phyloP scores from a whole-genome alignment of 2,113 vertebrate genomes.

The Taurulus bubalis region DNA sequence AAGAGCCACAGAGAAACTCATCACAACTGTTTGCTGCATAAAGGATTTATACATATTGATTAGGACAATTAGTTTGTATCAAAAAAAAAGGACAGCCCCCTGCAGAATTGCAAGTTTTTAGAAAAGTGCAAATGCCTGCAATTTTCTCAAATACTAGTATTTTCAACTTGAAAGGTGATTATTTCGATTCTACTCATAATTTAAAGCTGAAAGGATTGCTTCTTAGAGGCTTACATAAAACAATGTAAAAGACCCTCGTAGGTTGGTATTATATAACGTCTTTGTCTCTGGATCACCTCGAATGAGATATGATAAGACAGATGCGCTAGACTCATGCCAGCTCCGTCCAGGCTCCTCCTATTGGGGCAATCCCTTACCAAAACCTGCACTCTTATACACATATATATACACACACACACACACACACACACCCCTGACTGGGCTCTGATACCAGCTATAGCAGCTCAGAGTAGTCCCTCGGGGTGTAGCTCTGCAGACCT shows the following conservation, averaged over 20 bases:
- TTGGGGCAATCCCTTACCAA: conserved; percentile 9
- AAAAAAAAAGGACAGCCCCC: neutral
- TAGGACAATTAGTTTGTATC: neutral
- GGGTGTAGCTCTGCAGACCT: conserved; percentile 30
- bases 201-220: neutral
- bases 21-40: conserved; percentile 17
- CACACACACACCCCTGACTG: neutral
- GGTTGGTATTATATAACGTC: neutral
- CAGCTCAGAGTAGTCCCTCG: conserved; percentile 26
- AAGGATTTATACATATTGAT: neutral
- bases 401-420: neutral
- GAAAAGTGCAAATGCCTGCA: neutral
- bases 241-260: neutral
- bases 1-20: neutral
- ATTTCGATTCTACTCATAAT: neutral
- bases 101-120: neutral
- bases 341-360: neutral
- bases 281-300: conserved; percentile 10
- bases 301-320: conserved; percentile 24
- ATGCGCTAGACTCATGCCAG: conserved; percentile 25
- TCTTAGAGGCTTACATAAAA: neutral
- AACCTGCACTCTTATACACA: conserved; percentile 1
- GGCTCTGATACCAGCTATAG: conserved; percentile 25
- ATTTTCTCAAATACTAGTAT: neutral
- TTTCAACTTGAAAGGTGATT: neutral